Percentiles rank a stretch among this genome's conserved stretches.
Conservation (phyloP, 2,888 invertebrate species). For the Coelopa pilipes region DNA sequence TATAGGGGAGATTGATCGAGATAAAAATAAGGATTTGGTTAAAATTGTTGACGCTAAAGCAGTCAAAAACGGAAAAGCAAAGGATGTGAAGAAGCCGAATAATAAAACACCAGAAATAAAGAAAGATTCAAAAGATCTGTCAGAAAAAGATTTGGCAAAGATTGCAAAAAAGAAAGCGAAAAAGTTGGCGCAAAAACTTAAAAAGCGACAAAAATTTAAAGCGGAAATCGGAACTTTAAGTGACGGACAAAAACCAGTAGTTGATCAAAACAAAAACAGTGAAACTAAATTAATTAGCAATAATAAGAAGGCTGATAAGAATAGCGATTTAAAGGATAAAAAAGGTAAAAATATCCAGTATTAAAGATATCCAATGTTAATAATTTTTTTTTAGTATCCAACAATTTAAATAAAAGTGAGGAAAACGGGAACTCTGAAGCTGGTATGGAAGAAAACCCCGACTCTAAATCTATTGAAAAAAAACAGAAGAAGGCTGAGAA, state of each 20-base stretch:
- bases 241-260: slow-evolving; percentile 26
- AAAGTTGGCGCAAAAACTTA: slow-evolving; percentile 54
- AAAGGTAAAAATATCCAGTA: no score
- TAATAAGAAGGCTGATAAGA: slow-evolving; percentile 37
- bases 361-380: no score
- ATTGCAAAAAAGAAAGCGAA: slow-evolving; percentile 56
- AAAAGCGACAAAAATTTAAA: slow-evolving; percentile 47
- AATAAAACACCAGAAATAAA: background rate
- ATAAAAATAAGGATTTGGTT: background rate
- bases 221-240: background rate
- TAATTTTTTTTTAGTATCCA: no score
- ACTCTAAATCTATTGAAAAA: slow-evolving; percentile 29
- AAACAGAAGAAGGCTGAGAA: slow-evolving; percentile 38
- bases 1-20: background rate
- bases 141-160: slow-evolving; percentile 47
- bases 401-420: slow-evolving; percentile 21
- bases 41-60: slow-evolving; percentile 5
- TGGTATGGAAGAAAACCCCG: background rate
- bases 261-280: background rate
- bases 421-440: slow-evolving; percentile 28
- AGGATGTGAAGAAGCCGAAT: slow-evolving; percentile 10
- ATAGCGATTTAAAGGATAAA: background rate
- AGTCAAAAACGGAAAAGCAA: background rate
- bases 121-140: background rate
- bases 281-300: slow-evolving; percentile 19